These are phyloP conservation scores for Yponomeuta cagnagella DNA, from an alignment of 2,888 invertebrate genomes.

Conservation along the genomic window DNA sequence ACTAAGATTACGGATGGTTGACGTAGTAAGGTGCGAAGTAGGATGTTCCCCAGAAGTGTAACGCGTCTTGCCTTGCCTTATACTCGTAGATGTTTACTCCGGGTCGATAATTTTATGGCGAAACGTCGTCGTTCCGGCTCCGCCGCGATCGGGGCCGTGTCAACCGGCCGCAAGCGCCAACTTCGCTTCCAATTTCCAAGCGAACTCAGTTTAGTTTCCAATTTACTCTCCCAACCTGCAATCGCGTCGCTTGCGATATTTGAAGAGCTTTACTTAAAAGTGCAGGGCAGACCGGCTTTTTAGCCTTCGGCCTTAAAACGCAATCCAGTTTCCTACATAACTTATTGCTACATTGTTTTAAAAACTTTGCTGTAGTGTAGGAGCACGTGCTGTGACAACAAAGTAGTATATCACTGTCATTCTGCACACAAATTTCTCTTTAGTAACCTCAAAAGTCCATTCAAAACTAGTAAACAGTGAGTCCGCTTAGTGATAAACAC, in stretches of 20 bases:
- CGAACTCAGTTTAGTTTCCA: constrained; percentile 28
- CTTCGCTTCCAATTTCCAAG: constrained; percentile 28
- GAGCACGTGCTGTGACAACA: neutral
- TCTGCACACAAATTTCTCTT: neutral
- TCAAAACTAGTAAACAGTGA: neutral
- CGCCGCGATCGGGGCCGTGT: constrained; percentile 11
- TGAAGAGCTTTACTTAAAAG: constrained; percentile 32
- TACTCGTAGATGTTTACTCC: neutral
- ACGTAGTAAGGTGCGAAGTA: neutral
- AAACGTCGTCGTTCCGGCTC: constrained; percentile 12
- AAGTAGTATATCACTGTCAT: neutral
- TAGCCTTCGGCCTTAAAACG: neutral
- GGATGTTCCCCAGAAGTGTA: neutral
- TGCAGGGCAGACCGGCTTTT: constrained; percentile 5
- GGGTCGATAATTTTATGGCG: constrained; percentile 14
- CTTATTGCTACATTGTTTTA: neutral
- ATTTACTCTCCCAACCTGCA: constrained; percentile 46
- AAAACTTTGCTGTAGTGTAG: neutral
- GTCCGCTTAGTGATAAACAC: neutral
- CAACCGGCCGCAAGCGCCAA: constrained; percentile 16
- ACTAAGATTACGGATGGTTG: neutral
- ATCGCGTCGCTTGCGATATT: constrained; percentile 29
- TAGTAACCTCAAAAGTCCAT: neutral
- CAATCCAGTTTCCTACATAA: neutral
- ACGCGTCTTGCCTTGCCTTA: neutral